Evolutionary conservation across 2,888 invertebrate species (phyloP).

Genomic region (Cosmopolites sordidus): DNA sequence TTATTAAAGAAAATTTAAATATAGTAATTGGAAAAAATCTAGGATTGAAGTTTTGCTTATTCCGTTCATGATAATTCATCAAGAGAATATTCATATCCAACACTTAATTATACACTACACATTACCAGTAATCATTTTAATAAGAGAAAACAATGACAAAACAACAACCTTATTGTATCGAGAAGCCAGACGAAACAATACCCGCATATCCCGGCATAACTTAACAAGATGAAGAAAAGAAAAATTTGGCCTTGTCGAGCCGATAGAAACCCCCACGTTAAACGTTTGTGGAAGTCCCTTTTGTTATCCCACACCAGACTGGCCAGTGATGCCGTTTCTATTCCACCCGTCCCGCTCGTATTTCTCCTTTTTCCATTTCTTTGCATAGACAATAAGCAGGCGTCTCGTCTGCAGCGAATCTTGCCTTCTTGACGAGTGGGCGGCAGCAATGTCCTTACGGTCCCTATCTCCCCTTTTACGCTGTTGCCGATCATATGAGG

Average conservation of each 20-base stretch:
- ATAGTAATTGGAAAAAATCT: too few relatives aligned
- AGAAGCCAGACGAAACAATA: not conserved
- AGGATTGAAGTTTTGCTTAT: too few relatives aligned
- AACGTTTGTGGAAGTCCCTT: slow-evolving; percentile 1
- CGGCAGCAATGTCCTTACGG: slow-evolving; percentile 1
- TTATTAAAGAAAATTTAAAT: too few relatives aligned
- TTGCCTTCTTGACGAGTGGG: slow-evolving; percentile 7
- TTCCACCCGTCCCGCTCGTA: not conserved
- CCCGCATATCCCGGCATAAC: not conserved
- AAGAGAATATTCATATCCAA: too few relatives aligned
- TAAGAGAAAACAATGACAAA: too few relatives aligned
- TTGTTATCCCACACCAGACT: slow-evolving; percentile 1
- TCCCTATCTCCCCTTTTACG: slow-evolving; percentile 4
- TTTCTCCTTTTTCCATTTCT: slow-evolving; percentile 3
- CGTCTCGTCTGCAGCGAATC: slow-evolving; percentile 7
- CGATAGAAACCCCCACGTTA: not conserved
- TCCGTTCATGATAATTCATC: too few relatives aligned
- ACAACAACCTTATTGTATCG: too few relatives aligned
- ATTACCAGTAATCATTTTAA: too few relatives aligned
- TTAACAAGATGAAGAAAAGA: not conserved
- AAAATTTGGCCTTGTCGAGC: too few relatives aligned
- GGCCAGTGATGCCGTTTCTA: not conserved
- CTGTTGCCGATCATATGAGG: not conserved
- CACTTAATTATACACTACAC: too few relatives aligned
- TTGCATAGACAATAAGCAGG: slow-evolving; percentile 6